Conservation (phyloP, 2,888 invertebrate genomes). For the Colletes collaris region DNA sequence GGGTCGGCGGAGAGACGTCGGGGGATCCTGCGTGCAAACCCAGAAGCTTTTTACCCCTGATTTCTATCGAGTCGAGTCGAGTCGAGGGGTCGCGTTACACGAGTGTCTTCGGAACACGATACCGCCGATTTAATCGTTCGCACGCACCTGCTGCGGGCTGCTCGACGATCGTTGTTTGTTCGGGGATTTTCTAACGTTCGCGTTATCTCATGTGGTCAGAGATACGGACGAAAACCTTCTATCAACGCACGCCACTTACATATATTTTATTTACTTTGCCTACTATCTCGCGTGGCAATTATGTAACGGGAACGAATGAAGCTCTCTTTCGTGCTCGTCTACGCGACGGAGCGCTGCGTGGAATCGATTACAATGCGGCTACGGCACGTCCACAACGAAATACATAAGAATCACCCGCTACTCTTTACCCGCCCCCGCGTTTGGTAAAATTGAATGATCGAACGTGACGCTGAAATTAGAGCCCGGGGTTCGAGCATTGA, state of each 20-base stretch:
- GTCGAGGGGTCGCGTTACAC: conserved; percentile 37
- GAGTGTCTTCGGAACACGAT: conserved; percentile 11
- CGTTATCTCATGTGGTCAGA: too few species aligned
- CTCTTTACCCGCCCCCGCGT: neutral
- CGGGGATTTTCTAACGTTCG: too few species aligned
- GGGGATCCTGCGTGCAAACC: conserved; percentile 38
- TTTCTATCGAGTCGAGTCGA: conserved; percentile 41
- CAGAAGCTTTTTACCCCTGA: conserved; percentile 37
- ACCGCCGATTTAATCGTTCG: neutral
- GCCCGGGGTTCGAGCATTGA: neutral
- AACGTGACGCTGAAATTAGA: conserved; percentile 23
- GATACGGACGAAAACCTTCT: too few species aligned
- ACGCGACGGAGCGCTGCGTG: conserved; percentile 30
- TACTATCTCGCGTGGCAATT: conserved; percentile 3
- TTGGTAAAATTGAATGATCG: neutral
- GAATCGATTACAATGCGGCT: conserved; percentile 62
- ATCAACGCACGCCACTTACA: too few species aligned
- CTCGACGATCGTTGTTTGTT: too few species aligned
- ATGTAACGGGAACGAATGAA: conserved; percentile 18
- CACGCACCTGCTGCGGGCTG: too few species aligned
- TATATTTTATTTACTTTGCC: too few species aligned
- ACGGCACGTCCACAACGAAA: conserved; percentile 25
- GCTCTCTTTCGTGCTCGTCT: conserved; percentile 3
- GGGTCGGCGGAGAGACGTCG: conserved; percentile 4
- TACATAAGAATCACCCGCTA: conserved; percentile 22